phyloP scores from a whole-genome alignment of 2,888 invertebrate species.

The Ferrisia virgata region DNA sequence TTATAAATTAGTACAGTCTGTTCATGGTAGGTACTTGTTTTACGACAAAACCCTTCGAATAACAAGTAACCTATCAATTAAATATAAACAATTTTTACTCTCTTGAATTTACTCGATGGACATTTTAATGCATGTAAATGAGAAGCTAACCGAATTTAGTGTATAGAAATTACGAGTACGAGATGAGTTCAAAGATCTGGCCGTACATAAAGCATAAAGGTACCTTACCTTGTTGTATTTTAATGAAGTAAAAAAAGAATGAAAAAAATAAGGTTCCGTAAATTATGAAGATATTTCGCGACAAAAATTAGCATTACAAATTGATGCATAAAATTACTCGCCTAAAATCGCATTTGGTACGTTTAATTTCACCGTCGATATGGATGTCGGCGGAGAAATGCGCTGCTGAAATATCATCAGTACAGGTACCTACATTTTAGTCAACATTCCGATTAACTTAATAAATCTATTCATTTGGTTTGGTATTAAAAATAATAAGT shows the following conservation, averaged over 20 bases:
- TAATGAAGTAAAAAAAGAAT: background rate
- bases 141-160: no score
- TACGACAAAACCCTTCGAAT: no score
- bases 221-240: background rate
- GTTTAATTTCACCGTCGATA: background rate
- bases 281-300: conserved; percentile 12
- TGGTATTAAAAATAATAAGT: background rate
- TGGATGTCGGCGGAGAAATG: background rate
- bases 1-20: no score
- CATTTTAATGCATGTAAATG: no score
- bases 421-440: background rate
- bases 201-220: background rate
- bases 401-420: background rate
- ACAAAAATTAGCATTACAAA: conserved; percentile 12
- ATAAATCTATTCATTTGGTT: background rate
- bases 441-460: background rate
- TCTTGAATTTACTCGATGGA: no score
- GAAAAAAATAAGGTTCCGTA: background rate
- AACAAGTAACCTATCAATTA: no score
- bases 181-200: background rate
- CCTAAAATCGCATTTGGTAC: background rate
- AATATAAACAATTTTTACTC: no score
- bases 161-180: no score
- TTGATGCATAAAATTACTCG: background rate
- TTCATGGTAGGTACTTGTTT: no score